phyloP scores from a whole-genome alignment of 2,888 invertebrate species.

The Aethes cnicana region DNA sequence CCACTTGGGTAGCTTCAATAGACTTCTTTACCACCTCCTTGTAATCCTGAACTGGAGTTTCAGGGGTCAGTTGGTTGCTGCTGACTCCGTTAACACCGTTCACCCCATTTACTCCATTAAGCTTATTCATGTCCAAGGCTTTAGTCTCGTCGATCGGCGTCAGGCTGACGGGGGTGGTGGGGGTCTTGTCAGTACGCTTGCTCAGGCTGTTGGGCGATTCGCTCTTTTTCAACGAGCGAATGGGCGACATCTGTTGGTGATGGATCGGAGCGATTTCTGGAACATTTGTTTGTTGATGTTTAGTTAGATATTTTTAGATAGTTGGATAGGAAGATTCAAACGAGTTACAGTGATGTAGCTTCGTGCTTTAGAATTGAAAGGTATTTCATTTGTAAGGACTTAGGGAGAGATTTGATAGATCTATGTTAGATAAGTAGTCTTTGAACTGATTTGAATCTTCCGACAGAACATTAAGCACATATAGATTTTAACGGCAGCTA shows the following conservation, averaged over 20 bases:
- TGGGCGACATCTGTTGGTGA: constrained; percentile 80
- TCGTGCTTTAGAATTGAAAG: background rate
- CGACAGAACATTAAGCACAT: constrained; percentile 48
- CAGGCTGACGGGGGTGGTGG: constrained; percentile 74
- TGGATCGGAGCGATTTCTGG: constrained; percentile 79
- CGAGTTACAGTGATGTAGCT: constrained; percentile 4
- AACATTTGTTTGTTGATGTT: constrained; percentile 47
- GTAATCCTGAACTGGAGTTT: constrained; percentile 64
- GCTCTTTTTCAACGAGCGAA: constrained; percentile 76
- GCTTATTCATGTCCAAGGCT: constrained; percentile 72
- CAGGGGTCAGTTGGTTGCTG: constrained; percentile 69
- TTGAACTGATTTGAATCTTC: constrained; percentile 46
- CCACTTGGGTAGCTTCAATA: constrained; percentile 75
- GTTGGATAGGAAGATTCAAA: constrained; percentile 42
- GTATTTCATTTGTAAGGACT: no score
- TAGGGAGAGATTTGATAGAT: no score
- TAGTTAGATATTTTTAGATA: constrained; percentile 12
- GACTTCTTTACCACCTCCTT: constrained; percentile 74
- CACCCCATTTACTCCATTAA: constrained; percentile 58
- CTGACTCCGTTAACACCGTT: constrained; percentile 50
- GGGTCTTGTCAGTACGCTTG: constrained; percentile 78
- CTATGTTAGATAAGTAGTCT: constrained; percentile 32
- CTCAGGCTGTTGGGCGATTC: constrained; percentile 75
- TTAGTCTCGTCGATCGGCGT: constrained; percentile 79
- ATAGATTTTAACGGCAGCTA: constrained; percentile 32